Evolutionary conservation across 2,888 invertebrate genomes (phyloP).

Genomic region (Dicranocentrus wangi): DNA sequence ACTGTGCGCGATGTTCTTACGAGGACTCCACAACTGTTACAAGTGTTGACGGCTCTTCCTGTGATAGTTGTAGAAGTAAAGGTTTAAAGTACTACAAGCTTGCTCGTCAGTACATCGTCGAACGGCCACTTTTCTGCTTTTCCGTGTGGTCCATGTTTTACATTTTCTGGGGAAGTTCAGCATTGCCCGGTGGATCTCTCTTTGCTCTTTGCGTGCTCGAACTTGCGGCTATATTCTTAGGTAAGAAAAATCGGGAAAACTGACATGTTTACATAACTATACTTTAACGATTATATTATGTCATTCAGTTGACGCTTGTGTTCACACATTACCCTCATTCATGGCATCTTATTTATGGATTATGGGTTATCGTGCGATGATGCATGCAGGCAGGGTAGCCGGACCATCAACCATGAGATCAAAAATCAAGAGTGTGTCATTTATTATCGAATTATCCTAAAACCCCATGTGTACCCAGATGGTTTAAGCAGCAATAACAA

Average conservation of each 20-base stretch:
- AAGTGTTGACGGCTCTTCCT: conserved; percentile 2
- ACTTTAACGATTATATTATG: no score
- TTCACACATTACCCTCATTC: no score
- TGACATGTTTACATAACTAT: conserved; percentile 5
- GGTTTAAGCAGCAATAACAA: no score
- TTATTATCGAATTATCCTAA: no score
- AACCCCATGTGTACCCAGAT: no score
- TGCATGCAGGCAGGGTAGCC: no score
- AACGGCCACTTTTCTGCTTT: conserved; percentile 57
- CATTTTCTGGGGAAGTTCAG: conserved; percentile 65
- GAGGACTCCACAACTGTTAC: neutral
- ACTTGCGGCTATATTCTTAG: conserved; percentile 61
- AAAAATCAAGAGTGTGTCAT: no score
- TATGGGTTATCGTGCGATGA: no score
- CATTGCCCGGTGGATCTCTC: conserved; percentile 67
- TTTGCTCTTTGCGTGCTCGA: conserved; percentile 68
- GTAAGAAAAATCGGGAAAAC: conserved; percentile 35
- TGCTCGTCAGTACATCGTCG: conserved; percentile 39
- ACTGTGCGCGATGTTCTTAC: conserved; percentile 5
- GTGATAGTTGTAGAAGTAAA: conserved; percentile 26
- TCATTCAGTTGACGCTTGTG: no score
- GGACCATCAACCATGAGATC: no score
- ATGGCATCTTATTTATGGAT: no score
- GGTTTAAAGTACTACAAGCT: conserved; percentile 4
- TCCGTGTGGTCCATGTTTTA: conserved; percentile 67